These are phyloP conservation scores for Poeciliopsis retropinna DNA, from an alignment of 2,113 vertebrate genomes.

Conservation along the genomic window DNA sequence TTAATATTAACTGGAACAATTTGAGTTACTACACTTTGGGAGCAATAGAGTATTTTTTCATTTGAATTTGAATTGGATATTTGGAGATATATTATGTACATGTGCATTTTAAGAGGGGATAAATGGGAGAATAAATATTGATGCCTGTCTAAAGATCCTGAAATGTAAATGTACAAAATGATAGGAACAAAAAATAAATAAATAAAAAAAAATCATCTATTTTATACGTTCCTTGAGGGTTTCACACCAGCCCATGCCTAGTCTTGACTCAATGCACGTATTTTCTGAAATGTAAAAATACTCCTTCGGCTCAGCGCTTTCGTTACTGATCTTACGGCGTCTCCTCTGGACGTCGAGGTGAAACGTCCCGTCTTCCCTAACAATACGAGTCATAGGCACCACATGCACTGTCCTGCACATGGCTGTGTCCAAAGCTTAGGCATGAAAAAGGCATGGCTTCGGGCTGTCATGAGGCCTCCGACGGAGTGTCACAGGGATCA, in stretches of 20 bases:
- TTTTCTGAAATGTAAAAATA: background rate
- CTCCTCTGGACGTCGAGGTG: background rate
- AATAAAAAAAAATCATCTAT: no score
- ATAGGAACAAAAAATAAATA: no score
- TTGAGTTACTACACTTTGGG: no score
- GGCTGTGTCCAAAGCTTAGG: constrained; percentile 34
- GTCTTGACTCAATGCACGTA: background rate
- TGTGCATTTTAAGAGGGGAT: no score
- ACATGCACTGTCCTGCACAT: background rate
- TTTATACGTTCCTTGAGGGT: background rate
- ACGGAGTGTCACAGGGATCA: constrained; percentile 17
- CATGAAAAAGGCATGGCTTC: constrained; percentile 60
- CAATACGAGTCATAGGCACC: background rate
- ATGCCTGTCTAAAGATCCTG: background rate
- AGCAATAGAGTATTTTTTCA: no score
- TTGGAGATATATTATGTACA: no score
- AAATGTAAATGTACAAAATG: background rate
- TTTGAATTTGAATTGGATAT: no score
- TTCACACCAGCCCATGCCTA: background rate
- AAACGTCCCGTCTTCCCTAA: background rate
- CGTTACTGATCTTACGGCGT: background rate
- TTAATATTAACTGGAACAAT: no score
- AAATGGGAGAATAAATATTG: no score
- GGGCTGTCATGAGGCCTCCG: constrained; percentile 31
- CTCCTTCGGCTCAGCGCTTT: constrained; percentile 1